Evolutionary conservation across 2,888 invertebrate genomes (phyloP).

Genomic region (Protonemura montana): DNA sequence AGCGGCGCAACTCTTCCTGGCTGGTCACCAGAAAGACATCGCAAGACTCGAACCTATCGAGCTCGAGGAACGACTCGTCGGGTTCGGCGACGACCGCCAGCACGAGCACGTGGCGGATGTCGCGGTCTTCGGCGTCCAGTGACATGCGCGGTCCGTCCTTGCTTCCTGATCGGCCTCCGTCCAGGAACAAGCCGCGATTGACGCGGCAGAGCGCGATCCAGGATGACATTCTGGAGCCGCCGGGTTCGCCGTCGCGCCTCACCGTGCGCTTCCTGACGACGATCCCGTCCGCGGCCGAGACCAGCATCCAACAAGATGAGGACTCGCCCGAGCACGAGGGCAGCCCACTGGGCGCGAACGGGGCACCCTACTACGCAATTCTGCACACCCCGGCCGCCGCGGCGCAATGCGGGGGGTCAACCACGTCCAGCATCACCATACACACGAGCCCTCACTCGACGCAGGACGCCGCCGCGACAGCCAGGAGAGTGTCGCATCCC

Average conservation of each 20-base stretch:
- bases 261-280: conserved; percentile 72
- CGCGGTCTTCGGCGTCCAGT: conserved; percentile 80
- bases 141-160: conserved; percentile 55
- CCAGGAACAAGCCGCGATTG: conserved; percentile 72
- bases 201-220: conserved; percentile 83
- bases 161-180: conserved; percentile 52
- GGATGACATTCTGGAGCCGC: conserved; percentile 72
- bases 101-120: conserved; percentile 89
- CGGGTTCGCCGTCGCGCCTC: conserved; percentile 64
- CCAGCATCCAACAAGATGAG: conserved; percentile 73
- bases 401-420: conserved; percentile 49
- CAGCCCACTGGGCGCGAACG: background rate
- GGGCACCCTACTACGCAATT: conserved; percentile 52
- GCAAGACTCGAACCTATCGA: conserved; percentile 90
- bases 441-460: conserved; percentile 47
- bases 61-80: conserved; percentile 89
- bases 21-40: conserved; percentile 90
- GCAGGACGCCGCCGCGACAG: background rate
- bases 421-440: conserved; percentile 45
- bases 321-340: conserved; percentile 38
- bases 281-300: conserved; percentile 78
- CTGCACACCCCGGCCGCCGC: conserved; percentile 52
- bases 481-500: background rate
- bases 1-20: conserved; percentile 87
- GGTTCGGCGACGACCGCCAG: conserved; percentile 89